Percentiles rank a stretch among this genome's conserved stretches.
phyloP scores from a whole-genome alignment of 1,140 invertebrate genomes.

The Habropoda laboriosa region DNA sequence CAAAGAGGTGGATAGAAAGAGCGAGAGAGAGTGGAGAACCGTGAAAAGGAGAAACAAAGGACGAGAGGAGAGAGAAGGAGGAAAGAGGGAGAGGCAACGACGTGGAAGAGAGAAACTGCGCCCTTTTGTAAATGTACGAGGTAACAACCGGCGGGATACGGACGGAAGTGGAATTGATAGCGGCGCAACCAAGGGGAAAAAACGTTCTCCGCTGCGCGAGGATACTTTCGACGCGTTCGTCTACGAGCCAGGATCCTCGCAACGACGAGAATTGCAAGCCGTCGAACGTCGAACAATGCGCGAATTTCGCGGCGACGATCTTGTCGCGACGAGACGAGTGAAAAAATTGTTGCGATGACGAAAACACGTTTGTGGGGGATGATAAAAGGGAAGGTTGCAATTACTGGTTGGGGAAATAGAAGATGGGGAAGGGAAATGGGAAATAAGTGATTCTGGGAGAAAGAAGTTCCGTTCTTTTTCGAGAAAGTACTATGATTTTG shows the following conservation, averaged over 20 bases:
- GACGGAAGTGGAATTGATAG: constrained; percentile 43
- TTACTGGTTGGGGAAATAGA: background rate
- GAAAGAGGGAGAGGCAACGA: constrained; percentile 2
- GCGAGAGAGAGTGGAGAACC: too few relatives aligned
- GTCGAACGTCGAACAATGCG: background rate
- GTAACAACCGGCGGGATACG: constrained; percentile 31
- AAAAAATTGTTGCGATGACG: background rate
- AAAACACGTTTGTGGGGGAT: too few relatives aligned
- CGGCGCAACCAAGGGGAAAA: constrained; percentile 25
- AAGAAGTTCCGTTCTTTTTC: background rate
- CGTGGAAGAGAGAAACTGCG: constrained; percentile 29
- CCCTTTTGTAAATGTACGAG: constrained; percentile 32
- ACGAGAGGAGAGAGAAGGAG: background rate
- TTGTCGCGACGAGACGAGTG: too few relatives aligned
- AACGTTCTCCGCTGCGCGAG: background rate
- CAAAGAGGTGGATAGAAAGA: too few relatives aligned
- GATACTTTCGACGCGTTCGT: background rate
- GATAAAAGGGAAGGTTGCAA: background rate
- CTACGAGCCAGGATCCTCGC: background rate
- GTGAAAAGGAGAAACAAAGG: background rate
- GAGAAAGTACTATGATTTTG: background rate
- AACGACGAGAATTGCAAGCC: too few relatives aligned
- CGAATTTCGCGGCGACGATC: background rate
- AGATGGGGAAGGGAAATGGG: background rate
- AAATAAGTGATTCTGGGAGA: background rate